phyloP scores from a whole-genome alignment of 1,140 invertebrate genomes.

The Sycophaga agraensis region DNA sequence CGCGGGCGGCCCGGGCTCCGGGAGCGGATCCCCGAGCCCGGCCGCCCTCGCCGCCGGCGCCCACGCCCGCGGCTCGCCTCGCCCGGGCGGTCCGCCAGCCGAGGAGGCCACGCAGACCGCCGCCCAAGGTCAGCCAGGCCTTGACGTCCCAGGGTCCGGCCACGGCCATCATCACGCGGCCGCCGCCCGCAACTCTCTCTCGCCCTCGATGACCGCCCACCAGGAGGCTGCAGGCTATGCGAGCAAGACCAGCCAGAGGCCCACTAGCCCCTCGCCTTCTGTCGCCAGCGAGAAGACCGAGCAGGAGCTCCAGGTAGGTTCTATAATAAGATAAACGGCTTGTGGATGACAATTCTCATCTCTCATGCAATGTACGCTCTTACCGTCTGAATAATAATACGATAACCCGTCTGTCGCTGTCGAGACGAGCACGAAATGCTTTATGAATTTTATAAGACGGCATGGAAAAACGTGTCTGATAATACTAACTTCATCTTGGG shows the following conservation, averaged over 20 bases:
- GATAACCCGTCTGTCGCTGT: too few relatives aligned
- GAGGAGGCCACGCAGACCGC: slow-evolving; percentile 28
- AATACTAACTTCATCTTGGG: too few relatives aligned
- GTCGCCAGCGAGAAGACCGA: slow-evolving; percentile 77
- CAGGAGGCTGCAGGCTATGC: slow-evolving; percentile 66
- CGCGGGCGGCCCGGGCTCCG: slow-evolving; percentile 34
- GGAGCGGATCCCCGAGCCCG: slow-evolving; percentile 39
- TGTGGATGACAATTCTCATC: too few relatives aligned
- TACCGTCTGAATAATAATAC: too few relatives aligned
- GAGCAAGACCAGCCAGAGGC: slow-evolving; percentile 69
- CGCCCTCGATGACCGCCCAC: slow-evolving; percentile 66
- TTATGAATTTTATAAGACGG: too few relatives aligned
- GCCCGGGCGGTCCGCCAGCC: slow-evolving; percentile 17
- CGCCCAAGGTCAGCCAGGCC: slow-evolving; percentile 37
- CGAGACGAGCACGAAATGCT: too few relatives aligned
- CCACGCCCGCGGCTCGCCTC: slow-evolving; percentile 43
- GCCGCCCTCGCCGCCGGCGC: slow-evolving; percentile 45
- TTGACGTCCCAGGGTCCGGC: slow-evolving; percentile 59
- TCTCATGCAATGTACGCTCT: too few relatives aligned
- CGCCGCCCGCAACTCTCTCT: slow-evolving; percentile 64
- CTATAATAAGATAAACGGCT: too few relatives aligned
- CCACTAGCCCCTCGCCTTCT: slow-evolving; percentile 81
- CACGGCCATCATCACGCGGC: slow-evolving; percentile 47
- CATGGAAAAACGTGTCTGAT: too few relatives aligned
- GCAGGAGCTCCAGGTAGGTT: slow-evolving; percentile 63